These are phyloP conservation scores for Reticulitermes speratus DNA, from an alignment of 1,140 invertebrate species.

Conservation along the genomic window DNA sequence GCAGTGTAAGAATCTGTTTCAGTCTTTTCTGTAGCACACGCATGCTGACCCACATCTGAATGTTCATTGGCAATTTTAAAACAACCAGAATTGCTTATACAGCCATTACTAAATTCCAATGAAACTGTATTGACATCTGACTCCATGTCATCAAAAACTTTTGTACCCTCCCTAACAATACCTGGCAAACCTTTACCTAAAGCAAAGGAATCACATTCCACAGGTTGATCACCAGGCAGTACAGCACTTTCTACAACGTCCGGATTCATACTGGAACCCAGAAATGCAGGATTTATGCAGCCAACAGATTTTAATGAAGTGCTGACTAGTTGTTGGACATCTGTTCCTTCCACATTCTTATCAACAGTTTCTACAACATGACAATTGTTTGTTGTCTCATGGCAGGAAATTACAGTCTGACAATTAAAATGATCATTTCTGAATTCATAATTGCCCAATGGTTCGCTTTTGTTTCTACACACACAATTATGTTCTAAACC, in stretches of 20 bases:
- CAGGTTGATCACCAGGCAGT: not conserved
- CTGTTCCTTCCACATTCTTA: not conserved
- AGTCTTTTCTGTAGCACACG: not conserved
- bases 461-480: too few species aligned
- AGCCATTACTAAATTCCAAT: not conserved
- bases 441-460: too few species aligned
- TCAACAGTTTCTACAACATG: not conserved
- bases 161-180: too few species aligned
- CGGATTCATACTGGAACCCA: not conserved
- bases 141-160: not conserved
- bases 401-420: not conserved
- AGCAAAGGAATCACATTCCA: not conserved
- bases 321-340: too few species aligned
- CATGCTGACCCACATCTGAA: not conserved
- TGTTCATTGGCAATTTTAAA: not conserved
- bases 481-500: too few species aligned
- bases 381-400: not conserved
- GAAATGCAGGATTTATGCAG: slow-evolving; percentile 3
- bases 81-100: not conserved
- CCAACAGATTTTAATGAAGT: not conserved
- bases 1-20: not conserved
- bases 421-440: too few species aligned
- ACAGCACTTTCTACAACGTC: not conserved
- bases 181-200: too few species aligned
- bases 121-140: not conserved